Evolutionary conservation across 2,797 vertebrate species (phyloP), one percentile per base, ranked within the genome.

Genomic region (Artibeus jamaicensis): DNA sequence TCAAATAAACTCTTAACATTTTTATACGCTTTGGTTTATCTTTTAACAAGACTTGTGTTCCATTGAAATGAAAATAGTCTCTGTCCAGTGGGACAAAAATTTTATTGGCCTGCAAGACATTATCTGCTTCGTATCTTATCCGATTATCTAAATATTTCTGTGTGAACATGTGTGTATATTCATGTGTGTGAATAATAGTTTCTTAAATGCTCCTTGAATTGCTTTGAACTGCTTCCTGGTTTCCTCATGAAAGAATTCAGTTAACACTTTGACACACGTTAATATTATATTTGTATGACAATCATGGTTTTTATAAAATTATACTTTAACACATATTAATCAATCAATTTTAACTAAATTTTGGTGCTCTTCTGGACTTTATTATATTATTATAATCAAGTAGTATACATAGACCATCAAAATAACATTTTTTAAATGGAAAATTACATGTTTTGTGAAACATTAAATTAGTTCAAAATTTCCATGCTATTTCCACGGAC

Each of bases 281-380:
- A 22, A 26, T 59, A 78, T 12, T 93, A n/a, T 37, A 86, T 71
- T 84, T 81, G 14, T 46, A 68, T 57, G 42, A 86, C 1, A 68
- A n/a, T 79, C 65, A 55, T 65, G 26, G 87, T 93, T 79, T 86
- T 91, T 89, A 46, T 93, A 81, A 86, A 95, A 89, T 42, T 73
- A 59, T 59, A 81, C 46, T 44, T 53, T 87, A 86, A 78, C 6
- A 37, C 7, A 57, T 50, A 84, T 34, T 18, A 87, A 68, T 65
- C 21, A 95, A 32, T 79, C 19, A 37, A 46, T 87, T 96, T 68
- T 68, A 9, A 55, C 70, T 82, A 67, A 62, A 73, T 82, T 76
- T 79, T 48, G 12, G 29, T 74, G 19, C 1, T 89, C 15, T 95
- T 78, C 22, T 94, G 42, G 22, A 71, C 73, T 59, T 70, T 62